Conservation (phyloP, 64 coral and sea anemone species). For the Montipora capricornis region DNA sequence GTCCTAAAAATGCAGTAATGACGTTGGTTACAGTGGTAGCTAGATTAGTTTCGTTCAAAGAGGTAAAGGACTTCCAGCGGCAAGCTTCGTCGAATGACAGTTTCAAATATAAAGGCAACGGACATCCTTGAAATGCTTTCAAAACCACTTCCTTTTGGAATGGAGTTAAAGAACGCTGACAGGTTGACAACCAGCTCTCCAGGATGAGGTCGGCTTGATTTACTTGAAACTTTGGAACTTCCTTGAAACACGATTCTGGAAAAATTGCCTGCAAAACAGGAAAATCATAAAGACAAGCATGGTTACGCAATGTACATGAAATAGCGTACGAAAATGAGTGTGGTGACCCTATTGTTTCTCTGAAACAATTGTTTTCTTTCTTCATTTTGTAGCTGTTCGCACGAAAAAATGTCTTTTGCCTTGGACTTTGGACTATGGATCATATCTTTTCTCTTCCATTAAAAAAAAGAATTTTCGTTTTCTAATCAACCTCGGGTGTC, state of each 20-base stretch:
- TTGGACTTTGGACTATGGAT: no score
- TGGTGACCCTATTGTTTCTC: not conserved
- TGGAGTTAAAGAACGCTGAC: slow-evolving; percentile 26
- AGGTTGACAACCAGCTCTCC: slow-evolving; percentile 52
- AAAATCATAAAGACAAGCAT: not conserved
- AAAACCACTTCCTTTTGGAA: slow-evolving; percentile 61
- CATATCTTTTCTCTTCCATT: no score
- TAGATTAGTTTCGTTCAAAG: slow-evolving; percentile 30
- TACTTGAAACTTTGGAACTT: slow-evolving; percentile 53
- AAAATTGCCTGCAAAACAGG: not conserved
- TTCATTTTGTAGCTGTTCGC: not conserved
- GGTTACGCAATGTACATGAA: not conserved
- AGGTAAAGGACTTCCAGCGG: slow-evolving; percentile 84
- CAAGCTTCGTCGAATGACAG: slow-evolving; percentile 76
- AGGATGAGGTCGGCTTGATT: slow-evolving; percentile 71
- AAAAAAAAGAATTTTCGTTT: no score
- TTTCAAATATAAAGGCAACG: slow-evolving; percentile 70
- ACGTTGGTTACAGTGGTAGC: slow-evolving; percentile 27
- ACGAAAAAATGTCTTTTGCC: no score
- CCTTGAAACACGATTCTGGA: slow-evolving; percentile 52
- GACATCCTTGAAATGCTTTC: slow-evolving; percentile 63
- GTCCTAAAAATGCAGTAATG: slow-evolving; percentile 67
- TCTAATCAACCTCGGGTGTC: no score
- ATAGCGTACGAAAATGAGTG: no score
- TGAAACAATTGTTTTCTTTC: not conserved